Conservation (phyloP, 2,888 invertebrate genomes). For the Athalia rosae region DNA sequence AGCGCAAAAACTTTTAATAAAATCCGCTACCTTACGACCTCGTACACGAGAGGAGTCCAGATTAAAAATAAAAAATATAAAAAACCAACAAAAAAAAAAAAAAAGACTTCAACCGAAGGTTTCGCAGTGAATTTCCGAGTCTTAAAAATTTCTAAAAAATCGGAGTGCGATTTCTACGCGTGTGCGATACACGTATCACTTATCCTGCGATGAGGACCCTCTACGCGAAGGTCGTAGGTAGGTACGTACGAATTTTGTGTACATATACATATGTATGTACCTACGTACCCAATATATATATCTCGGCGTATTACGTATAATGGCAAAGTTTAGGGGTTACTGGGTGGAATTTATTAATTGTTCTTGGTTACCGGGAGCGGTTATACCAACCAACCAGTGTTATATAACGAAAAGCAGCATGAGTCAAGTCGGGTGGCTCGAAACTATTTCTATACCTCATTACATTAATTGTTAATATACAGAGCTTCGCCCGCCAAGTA, state of each 20-base stretch:
- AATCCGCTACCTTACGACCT: not conserved
- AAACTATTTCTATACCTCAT: conserved; percentile 52
- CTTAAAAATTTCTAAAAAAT: too few species aligned
- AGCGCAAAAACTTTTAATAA: not conserved
- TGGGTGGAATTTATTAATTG: conserved; percentile 46
- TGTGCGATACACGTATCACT: too few species aligned
- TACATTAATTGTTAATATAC: conserved; percentile 55
- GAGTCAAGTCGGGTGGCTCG: conserved; percentile 41
- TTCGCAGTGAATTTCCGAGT: too few species aligned
- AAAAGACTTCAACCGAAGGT: too few species aligned
- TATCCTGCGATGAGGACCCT: too few species aligned
- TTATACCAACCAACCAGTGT: too few species aligned
- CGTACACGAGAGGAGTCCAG: not conserved
- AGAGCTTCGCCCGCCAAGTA: not conserved
- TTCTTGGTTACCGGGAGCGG: conserved; percentile 27
- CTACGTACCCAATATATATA: not conserved
- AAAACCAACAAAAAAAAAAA: not conserved
- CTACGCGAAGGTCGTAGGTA: not conserved
- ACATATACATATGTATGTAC: not conserved
- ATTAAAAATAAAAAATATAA: not conserved
- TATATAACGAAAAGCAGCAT: too few species aligned
- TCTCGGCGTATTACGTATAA: conserved; percentile 10
- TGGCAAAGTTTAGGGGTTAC: conserved; percentile 46
- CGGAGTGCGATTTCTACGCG: too few species aligned
- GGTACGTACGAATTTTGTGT: not conserved